Conservation (phyloP, 1,140 invertebrate species). For the Brachionus asplanchnoidis region DNA sequence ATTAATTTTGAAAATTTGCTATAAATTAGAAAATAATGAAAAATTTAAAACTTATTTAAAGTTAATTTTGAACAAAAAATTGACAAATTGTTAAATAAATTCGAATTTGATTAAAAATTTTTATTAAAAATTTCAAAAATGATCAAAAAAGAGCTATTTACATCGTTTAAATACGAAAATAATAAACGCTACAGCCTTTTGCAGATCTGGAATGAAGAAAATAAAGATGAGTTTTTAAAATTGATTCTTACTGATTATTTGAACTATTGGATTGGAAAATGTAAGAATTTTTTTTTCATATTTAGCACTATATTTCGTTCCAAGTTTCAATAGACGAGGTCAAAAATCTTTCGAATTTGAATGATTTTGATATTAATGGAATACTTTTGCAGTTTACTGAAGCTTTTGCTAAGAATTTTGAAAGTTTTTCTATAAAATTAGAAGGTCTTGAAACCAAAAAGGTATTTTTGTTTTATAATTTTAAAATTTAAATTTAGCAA, state of each 20-base stretch:
- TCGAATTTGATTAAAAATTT: background rate
- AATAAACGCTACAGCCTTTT: background rate
- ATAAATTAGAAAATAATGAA: too few relatives aligned
- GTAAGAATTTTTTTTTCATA: background rate
- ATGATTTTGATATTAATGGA: background rate
- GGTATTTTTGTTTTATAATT: background rate
- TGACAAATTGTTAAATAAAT: background rate
- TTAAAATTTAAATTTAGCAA: background rate
- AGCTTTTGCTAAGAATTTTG: background rate
- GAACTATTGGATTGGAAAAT: background rate
- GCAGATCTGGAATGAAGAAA: background rate
- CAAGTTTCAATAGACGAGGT: background rate
- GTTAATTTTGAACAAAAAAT: background rate
- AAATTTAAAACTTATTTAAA: background rate
- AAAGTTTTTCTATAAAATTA: background rate
- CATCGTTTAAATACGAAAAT: background rate
- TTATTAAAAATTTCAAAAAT: background rate
- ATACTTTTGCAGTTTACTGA: background rate
- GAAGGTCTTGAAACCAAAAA: background rate
- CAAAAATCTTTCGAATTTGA: background rate
- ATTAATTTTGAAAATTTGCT: background rate
- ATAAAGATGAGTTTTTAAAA: background rate
- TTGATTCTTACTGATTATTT: constrained; percentile 17
- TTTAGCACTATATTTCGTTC: background rate
- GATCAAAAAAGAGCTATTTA: background rate